phyloP scores from a whole-genome alignment of 2,797 vertebrate genomes.

The Telmatherina bonti region DNA sequence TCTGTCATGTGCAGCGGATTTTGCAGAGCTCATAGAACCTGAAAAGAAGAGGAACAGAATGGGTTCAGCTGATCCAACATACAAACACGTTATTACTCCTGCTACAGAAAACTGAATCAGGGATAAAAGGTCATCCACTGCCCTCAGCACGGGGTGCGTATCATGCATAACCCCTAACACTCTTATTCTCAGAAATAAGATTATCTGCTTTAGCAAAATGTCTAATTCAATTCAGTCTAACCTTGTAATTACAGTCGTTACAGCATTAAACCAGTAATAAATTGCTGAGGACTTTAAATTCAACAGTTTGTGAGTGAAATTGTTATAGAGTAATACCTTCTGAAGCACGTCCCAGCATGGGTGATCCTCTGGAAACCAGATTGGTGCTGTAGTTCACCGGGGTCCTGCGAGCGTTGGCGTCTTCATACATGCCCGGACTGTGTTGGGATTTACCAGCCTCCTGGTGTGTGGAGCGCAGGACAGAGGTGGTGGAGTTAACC shows the following conservation, averaged over 20 bases:
- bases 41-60: conserved; percentile 25
- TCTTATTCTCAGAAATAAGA: conserved; percentile 12
- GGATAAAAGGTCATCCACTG: background rate
- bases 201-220: conserved; percentile 13
- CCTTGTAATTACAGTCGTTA: background rate
- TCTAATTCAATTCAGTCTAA: conserved; percentile 21
- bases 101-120: conserved; percentile 17
- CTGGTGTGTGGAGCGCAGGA: conserved; percentile 94
- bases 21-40: conserved; percentile 89
- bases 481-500: conserved; percentile 94
- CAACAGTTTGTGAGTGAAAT: background rate
- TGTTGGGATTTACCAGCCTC: conserved; percentile 92
- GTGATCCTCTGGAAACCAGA: conserved; percentile 93
- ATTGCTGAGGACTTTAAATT: background rate
- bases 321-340: conserved; percentile 84
- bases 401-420: conserved; percentile 91
- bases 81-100: background rate
- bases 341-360: conserved; percentile 88
- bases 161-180: conserved; percentile 1
- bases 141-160: conserved; percentile 6
- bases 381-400: conserved; percentile 91
- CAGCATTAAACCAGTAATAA: background rate
- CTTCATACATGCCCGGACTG: conserved; percentile 97
- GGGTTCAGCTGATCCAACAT: background rate
- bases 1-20: conserved; percentile 91